Evolutionary conservation across 2,797 vertebrate species (phyloP), one percentile per base, ranked within the genome.

Genomic region (Periparus ater): DNA sequence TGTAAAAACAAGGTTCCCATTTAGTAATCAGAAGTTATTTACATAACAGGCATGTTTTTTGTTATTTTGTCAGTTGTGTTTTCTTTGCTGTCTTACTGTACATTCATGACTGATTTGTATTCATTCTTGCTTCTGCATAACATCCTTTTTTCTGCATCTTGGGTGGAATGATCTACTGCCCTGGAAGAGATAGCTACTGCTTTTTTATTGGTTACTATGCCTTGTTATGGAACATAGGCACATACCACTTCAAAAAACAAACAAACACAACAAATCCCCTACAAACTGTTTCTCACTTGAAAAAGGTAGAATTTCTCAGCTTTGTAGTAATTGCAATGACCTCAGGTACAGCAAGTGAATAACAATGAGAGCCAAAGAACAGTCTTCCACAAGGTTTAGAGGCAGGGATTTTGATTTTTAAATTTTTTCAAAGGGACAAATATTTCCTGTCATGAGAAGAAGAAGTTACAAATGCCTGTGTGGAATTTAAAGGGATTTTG

Each of bases 401-500:
- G 73, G 20, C 54, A 68, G n/a, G 15, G 36, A 47, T 80, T 85
- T 93, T n/a, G 29, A 0, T 32, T 88, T 87, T 66, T 60, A 51
- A 67, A 82, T 60, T 85, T 85, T n/a, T 57, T 13, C 76, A 61
- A 76, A 88, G 54, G 54, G 21, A 44, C 48, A 74, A 51, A 21
- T 90, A 83, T 34, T 93, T 93, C 42, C 71, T 63, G 44, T 67
- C 20, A 16, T 7, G 22, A 27, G 50, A 71, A 73, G 55, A 67
- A 86, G 36, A 67, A 76, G 45, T 84, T 88, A 63, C 71, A 91
- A 63, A 76, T 86, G 71, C 67, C 34, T 44, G 1, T 63, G 27
- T 9, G 45, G 96, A 93, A 90, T 96, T 95, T 86, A 86, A 92
- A 76, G 57, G 27, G 88, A 88, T 95, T 91, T 95, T 26, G 61